Percentiles rank a stretch among this genome's conserved stretches.
Conservation (phyloP, 2,888 invertebrate species). For the Calameuta filiformis region DNA sequence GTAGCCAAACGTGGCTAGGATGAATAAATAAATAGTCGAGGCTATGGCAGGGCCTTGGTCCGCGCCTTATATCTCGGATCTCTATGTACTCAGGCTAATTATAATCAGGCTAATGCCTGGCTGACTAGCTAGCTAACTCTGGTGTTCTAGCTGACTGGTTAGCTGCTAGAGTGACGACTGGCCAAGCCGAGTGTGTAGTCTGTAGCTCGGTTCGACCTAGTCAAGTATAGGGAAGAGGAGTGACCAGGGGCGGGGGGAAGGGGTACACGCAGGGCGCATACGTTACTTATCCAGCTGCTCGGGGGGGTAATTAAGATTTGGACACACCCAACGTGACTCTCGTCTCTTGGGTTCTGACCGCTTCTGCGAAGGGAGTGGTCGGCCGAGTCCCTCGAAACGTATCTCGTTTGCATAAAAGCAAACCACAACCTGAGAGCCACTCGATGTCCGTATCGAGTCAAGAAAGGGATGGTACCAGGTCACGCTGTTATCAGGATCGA, state of each 20-base stretch:
- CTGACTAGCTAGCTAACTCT: conserved; percentile 32
- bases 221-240: background rate
- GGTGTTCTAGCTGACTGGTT: conserved; percentile 19
- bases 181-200: conserved; percentile 17
- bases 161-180: conserved; percentile 26
- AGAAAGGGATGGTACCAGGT: background rate
- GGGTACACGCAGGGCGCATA: conserved; percentile 9
- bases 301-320: conserved; percentile 65
- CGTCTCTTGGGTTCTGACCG: conserved; percentile 62
- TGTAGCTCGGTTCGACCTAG: background rate
- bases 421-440: background rate
- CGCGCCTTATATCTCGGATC: conserved; percentile 61
- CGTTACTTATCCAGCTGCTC: conserved; percentile 57
- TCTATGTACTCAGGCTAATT: conserved; percentile 65
- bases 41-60: conserved; percentile 34
- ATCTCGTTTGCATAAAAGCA: conserved; percentile 53
- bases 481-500: background rate
- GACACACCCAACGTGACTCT: conserved; percentile 63
- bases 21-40: conserved; percentile 24
- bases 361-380: conserved; percentile 59
- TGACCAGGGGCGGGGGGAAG: background rate
- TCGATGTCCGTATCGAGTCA: background rate
- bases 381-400: conserved; percentile 44
- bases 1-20: conserved; percentile 11
- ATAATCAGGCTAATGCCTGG: conserved; percentile 65